Conservation (phyloP, 2,888 invertebrate genomes). For the Euclidia mi region DNA sequence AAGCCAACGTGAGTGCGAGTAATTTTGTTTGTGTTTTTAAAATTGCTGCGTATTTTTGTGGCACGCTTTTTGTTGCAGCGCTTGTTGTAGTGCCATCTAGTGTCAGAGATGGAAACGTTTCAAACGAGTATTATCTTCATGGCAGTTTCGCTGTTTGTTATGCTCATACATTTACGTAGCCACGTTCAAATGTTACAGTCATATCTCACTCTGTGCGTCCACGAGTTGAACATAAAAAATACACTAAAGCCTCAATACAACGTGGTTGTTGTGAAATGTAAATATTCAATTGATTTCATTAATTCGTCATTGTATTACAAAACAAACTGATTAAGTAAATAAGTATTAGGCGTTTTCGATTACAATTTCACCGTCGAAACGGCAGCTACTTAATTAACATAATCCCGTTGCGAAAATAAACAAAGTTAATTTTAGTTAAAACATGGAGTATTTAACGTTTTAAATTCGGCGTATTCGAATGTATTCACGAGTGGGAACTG, state of each 20-base stretch:
- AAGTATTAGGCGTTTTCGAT: conserved; percentile 77
- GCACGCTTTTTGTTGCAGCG: conserved; percentile 41
- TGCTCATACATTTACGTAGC: conserved; percentile 25
- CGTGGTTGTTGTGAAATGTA: conserved; percentile 32
- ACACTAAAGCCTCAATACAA: conserved; percentile 6
- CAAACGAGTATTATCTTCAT: conserved; percentile 36
- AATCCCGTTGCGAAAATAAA: conserved; percentile 76
- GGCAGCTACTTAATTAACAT: conserved; percentile 77
- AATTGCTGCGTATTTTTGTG: conserved; percentile 47
- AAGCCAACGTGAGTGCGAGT: conserved; percentile 51
- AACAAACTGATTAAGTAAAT: conserved; percentile 79
- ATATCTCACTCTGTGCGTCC: conserved; percentile 16
- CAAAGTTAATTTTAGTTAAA: conserved; percentile 77
- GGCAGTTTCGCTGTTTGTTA: conserved; percentile 36
- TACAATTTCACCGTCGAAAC: conserved; percentile 73
- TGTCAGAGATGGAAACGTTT: conserved; percentile 36
- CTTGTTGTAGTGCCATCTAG: conserved; percentile 41
- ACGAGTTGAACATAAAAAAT: conserved; percentile 28
- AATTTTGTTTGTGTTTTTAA: conserved; percentile 56
- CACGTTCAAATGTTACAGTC: conserved; percentile 25
- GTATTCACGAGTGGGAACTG: conserved; percentile 49
- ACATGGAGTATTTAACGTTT: conserved; percentile 67
- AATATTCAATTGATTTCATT: conserved; percentile 51
- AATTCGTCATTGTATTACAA: conserved; percentile 63
- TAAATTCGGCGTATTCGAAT: conserved; percentile 58